Evolutionary conservation across 2,113 vertebrate genomes (phyloP), one percentile per base, ranked within the genome.

Genomic region (Leucopsar rothschildi): DNA sequence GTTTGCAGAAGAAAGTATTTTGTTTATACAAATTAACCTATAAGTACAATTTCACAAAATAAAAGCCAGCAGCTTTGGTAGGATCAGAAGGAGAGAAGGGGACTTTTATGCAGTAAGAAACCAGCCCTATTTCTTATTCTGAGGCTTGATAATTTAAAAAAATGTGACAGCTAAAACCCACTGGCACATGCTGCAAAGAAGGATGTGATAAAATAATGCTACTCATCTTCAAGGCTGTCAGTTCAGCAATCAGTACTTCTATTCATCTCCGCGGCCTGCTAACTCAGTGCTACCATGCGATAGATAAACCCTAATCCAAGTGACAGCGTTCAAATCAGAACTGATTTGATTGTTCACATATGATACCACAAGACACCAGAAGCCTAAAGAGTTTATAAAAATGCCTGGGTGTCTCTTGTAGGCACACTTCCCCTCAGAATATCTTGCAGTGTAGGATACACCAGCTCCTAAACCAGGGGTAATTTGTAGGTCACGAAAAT

Each of bases 321-420:
- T 97, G 96, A 97, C 91, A 96, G 96, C 90, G 91, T 97, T 98
- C 95, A 97, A 94, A 97, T 97, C 97, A 97, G 95, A 98, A 96
- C 86, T 97, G 97, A 97, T 98, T 97, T 97, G 93, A 96, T 97
- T 97, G 88, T 97, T 97, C 97, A 96, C 93, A 96, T 98, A 94
- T 97, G 97, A 98, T 95, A 97, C 97, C 95, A 96, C 75, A 95
- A 96, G 97, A 97, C 90, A 96, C 75, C 79, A 96, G 91, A 92
- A 96, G 77, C 86, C 96, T 96, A 97, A 97, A 97, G 94, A 96
- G 89, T 94, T 97, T 96, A 95, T 96, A 96, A 97, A 97, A 97
- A 86, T 91, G 90, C 95, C 96, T 95, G 22, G 55, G 64, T 95
- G 92, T 97, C 88, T 97, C 94, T 95, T 96, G 88, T 96, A 97